Percentiles rank a stretch among this genome's conserved stretches.
These are phyloP conservation scores for Vulpes vulpes DNA, from an alignment of 2,113 vertebrate genomes.

Conservation along the genomic window DNA sequence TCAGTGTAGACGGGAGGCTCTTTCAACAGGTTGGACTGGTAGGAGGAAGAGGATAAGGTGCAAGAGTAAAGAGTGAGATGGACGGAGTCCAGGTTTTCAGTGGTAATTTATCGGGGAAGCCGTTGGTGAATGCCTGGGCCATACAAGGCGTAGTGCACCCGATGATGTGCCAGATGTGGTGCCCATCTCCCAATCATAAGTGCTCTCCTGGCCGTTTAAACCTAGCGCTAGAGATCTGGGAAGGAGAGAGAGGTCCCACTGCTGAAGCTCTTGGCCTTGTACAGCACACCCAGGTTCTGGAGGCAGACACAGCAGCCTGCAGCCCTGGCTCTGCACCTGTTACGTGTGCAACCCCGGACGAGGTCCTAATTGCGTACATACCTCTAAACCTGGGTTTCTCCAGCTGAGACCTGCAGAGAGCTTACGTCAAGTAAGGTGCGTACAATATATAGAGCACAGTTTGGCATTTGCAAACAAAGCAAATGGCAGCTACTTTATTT, in stretches of 20 bases:
- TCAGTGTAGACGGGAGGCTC: background rate
- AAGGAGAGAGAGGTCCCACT: background rate
- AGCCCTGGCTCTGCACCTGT: background rate
- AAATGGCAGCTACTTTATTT: background rate
- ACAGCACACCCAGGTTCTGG: background rate
- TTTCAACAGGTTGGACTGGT: background rate
- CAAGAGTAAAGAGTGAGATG: background rate
- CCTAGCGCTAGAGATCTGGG: background rate
- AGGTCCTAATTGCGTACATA: background rate
- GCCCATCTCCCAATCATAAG: background rate
- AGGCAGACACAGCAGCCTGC: background rate
- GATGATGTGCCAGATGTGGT: background rate
- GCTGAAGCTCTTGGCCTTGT: background rate
- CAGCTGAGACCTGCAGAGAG: background rate
- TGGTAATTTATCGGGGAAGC: background rate
- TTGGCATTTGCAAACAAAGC: background rate
- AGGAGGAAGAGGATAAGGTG: background rate
- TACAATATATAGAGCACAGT: background rate
- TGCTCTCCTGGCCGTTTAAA: background rate
- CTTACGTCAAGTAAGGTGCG: background rate
- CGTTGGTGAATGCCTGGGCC: background rate
- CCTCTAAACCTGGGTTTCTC: background rate
- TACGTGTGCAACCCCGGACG: background rate
- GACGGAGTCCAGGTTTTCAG: background rate
- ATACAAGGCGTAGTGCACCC: accelerated